Evolutionary conservation across 2,113 vertebrate genomes (phyloP).

Genomic region (Mustela nigripes): DNA sequence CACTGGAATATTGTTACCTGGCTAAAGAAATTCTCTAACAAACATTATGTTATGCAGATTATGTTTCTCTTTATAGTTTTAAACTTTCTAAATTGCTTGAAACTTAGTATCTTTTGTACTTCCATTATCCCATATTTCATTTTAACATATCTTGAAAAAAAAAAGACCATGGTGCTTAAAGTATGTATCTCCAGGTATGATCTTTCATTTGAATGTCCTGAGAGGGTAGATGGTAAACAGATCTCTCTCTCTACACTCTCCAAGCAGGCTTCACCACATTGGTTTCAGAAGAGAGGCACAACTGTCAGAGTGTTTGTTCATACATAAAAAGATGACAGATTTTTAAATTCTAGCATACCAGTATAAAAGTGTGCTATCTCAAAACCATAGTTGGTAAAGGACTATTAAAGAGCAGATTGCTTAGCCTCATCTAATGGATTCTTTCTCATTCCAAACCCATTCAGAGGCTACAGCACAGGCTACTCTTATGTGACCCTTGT

Average conservation of each 20-base stretch:
- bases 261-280: neutral
- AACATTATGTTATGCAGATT: neutral
- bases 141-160: neutral
- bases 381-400: neutral
- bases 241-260: neutral
- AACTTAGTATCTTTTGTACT: neutral
- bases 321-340: neutral
- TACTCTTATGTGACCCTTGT: neutral
- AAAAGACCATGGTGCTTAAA: neutral
- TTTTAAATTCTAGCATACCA: neutral
- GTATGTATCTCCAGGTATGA: neutral
- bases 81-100: neutral
- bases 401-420: neutral
- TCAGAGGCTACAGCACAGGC: neutral
- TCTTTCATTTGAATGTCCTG: neutral
- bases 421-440: neutral
- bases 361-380: neutral
- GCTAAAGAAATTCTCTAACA: neutral
- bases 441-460: neutral
- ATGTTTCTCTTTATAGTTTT: neutral
- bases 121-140: neutral
- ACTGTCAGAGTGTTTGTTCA: neutral
- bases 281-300: neutral
- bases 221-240: neutral
- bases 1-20: neutral